A percentile compares a stretch with the other conserved stretches of the same genome.
phyloP scores from a whole-genome alignment of 2,888 invertebrate species.

The Mystacides longicornis region DNA sequence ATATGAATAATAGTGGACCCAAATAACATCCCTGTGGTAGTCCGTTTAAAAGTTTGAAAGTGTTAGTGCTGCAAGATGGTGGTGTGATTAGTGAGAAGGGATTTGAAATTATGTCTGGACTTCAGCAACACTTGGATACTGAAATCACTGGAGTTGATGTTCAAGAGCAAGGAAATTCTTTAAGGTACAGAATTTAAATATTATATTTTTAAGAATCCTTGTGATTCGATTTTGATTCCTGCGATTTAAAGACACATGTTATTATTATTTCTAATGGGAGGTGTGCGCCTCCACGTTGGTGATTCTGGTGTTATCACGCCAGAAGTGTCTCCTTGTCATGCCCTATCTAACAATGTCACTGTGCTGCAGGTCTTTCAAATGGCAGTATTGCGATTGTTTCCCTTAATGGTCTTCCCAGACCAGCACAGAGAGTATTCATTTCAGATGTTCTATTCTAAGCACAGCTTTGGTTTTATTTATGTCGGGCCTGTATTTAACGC shows the following conservation, averaged over 20 bases:
- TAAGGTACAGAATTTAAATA: slow-evolving; percentile 10
- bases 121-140: slow-evolving; percentile 40
- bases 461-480: too few species aligned
- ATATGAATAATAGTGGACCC: neutral
- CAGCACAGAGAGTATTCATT: too few species aligned
- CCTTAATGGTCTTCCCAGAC: too few species aligned
- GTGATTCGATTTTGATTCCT: neutral
- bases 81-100: slow-evolving; percentile 31
- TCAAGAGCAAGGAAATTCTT: slow-evolving; percentile 19
- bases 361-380: too few species aligned
- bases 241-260: neutral
- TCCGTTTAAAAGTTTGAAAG: neutral
- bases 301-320: too few species aligned
- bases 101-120: slow-evolving; percentile 41
- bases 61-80: neutral
- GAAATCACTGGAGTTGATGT: slow-evolving; percentile 16
- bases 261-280: too few species aligned
- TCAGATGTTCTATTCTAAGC: too few species aligned
- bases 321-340: too few species aligned
- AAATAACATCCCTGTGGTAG: neutral
- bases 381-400: too few species aligned
- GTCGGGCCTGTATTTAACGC: too few species aligned
- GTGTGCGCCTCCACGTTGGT: too few species aligned
- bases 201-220: neutral
- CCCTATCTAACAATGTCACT: too few species aligned